Conservation (phyloP, 2,888 invertebrate genomes). For the Macrosoma leucophasiata region DNA sequence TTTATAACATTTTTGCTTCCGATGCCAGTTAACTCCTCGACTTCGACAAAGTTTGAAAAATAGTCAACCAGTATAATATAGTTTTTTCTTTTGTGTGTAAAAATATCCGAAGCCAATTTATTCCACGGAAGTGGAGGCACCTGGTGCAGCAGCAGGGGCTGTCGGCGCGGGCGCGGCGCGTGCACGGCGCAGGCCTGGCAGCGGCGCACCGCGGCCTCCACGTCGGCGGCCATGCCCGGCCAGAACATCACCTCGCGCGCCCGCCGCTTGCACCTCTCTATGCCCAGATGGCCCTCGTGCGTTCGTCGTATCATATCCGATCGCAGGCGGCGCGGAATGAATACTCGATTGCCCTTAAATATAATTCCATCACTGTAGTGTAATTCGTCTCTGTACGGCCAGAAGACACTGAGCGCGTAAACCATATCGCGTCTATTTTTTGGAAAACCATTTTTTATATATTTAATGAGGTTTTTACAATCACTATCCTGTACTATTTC, state of each 20-base stretch:
- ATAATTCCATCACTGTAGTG: constrained; percentile 23
- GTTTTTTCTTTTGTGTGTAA: too few species aligned
- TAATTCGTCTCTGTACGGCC: constrained; percentile 19
- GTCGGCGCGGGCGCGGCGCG: constrained; percentile 14
- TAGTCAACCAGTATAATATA: not conserved
- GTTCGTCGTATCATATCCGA: constrained; percentile 24
- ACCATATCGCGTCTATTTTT: constrained; percentile 19
- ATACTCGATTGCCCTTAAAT: constrained; percentile 25
- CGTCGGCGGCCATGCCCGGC: constrained; percentile 27
- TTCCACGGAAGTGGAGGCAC: constrained; percentile 19
- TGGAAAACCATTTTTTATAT: constrained; percentile 27
- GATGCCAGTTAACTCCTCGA: constrained; percentile 8
- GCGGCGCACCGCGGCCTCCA: constrained; percentile 23
- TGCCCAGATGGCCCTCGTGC: constrained; percentile 32
- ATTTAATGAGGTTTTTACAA: constrained; percentile 14
- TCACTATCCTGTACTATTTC: constrained; percentile 14
- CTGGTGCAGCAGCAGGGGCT: constrained; percentile 1
- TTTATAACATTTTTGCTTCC: constrained; percentile 10
- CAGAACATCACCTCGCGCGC: constrained; percentile 32
- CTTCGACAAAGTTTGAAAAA: constrained; percentile 22
- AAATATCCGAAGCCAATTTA: constrained; percentile 24
- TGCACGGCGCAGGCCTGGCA: constrained; percentile 22
- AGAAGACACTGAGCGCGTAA: constrained; percentile 3
- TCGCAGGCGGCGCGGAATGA: constrained; percentile 24
- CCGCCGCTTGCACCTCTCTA: constrained; percentile 28